Evolutionary conservation across 2,113 vertebrate species (phyloP).

Genomic region (Hipposideros armiger): DNA sequence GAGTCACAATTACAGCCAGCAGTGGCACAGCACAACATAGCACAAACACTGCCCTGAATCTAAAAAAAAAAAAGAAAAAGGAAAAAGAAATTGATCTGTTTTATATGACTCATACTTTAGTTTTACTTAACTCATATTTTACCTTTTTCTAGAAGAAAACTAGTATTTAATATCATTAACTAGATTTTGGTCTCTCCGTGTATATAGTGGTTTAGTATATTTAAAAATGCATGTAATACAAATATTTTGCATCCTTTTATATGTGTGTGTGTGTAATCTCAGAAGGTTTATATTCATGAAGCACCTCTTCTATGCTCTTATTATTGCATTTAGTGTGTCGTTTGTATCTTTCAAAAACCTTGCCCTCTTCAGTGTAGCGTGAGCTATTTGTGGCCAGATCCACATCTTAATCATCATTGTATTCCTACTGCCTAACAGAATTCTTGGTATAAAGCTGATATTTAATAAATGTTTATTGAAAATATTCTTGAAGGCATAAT

Average conservation of each 20-base stretch:
- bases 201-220: not conserved
- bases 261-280: not conserved
- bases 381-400: not conserved
- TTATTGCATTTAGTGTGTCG: not conserved
- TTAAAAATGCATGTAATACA: not conserved
- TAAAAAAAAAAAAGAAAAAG: slow-evolving; percentile 56
- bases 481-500: not conserved
- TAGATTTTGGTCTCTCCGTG: not conserved
- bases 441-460: not conserved
- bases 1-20: slow-evolving; percentile 76
- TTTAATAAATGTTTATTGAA: not conserved
- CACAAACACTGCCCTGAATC: slow-evolving; percentile 68
- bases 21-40: not conserved
- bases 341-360: not conserved
- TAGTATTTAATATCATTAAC: not conserved
- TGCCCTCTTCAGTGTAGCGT: not conserved
- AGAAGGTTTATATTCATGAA: not conserved
- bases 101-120: slow-evolving; percentile 33
- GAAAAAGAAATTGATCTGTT: not conserved
- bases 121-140: slow-evolving; percentile 49
- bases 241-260: not conserved
- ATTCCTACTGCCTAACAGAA: not conserved
- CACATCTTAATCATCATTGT: not conserved
- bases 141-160: slow-evolving; percentile 24
- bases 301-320: not conserved